phyloP scores from a whole-genome alignment of 2,797 vertebrate species.

The Oophaga sylvatica region DNA sequence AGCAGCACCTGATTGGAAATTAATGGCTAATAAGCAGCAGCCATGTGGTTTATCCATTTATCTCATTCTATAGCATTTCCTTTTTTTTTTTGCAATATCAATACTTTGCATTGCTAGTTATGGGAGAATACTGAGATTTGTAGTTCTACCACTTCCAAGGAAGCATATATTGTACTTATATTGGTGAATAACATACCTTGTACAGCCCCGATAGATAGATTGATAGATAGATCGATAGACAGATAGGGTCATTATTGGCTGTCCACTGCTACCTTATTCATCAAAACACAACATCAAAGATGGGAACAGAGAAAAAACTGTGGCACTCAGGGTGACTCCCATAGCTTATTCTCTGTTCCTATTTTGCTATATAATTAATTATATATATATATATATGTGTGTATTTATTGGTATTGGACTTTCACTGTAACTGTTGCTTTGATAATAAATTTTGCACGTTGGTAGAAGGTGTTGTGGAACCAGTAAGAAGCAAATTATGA shows the following conservation, averaged over 20 bases:
- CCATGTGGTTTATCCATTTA: conserved; percentile 23
- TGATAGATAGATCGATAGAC: no score
- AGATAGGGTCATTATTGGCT: no score
- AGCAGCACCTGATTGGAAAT: conserved; percentile 43
- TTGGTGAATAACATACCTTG: background rate
- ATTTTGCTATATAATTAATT: no score
- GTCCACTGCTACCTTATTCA: no score
- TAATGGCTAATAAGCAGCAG: conserved; percentile 22
- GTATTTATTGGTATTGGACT: background rate
- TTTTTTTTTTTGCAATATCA: background rate
- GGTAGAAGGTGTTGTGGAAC: background rate
- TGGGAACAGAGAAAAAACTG: no score
- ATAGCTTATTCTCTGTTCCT: no score
- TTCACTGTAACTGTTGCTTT: background rate
- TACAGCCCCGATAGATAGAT: no score
- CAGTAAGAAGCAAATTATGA: background rate
- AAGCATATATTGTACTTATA: no score
- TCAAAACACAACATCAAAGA: no score
- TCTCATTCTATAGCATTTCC: background rate
- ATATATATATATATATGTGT: no score
- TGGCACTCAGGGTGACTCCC: no score
- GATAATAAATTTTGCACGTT: background rate
- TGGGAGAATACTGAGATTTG: background rate
- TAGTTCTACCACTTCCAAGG: background rate
- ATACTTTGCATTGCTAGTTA: background rate